Conservation (phyloP, 2,888 invertebrate species). For the Dicranocentrus wangi region DNA sequence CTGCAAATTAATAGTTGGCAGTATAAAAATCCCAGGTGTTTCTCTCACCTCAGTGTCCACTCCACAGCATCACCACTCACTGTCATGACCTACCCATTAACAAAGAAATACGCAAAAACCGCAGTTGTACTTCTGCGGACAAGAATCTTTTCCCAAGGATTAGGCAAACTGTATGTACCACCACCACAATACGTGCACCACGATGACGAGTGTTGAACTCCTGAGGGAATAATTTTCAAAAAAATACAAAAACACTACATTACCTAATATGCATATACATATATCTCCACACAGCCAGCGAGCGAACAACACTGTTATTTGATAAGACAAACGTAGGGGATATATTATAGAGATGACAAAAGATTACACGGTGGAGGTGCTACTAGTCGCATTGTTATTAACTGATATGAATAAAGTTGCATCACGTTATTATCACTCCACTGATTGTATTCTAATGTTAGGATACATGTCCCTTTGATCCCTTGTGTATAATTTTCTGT, state of each 20-base stretch:
- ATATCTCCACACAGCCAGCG: background rate
- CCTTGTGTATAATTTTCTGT: conserved; percentile 1
- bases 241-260: background rate
- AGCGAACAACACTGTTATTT: background rate
- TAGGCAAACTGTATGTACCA: background rate
- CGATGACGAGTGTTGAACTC: background rate
- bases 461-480: too few relatives aligned
- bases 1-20: conserved; percentile 9
- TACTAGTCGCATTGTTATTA: conserved; percentile 5
- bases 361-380: background rate
- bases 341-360: too few relatives aligned
- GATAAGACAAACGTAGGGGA: conserved; percentile 1
- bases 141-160: conserved; percentile 8
- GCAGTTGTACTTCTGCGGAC: background rate
- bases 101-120: background rate
- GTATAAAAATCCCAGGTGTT: background rate
- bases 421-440: conserved; percentile 1
- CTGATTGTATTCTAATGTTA: background rate
- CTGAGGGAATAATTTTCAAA: background rate
- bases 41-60: conserved; percentile 7
- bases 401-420: conserved; percentile 26
- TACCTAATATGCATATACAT: too few relatives aligned
- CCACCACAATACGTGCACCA: background rate
- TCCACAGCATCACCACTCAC: background rate
- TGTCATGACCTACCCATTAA: conserved; percentile 15